A percentile compares a stretch with the other conserved stretches of the same genome.
These are phyloP conservation scores for Lytechinus variegatus DNA, from an alignment of 35 echinoderm and acorn worm species.

Conservation along the genomic window DNA sequence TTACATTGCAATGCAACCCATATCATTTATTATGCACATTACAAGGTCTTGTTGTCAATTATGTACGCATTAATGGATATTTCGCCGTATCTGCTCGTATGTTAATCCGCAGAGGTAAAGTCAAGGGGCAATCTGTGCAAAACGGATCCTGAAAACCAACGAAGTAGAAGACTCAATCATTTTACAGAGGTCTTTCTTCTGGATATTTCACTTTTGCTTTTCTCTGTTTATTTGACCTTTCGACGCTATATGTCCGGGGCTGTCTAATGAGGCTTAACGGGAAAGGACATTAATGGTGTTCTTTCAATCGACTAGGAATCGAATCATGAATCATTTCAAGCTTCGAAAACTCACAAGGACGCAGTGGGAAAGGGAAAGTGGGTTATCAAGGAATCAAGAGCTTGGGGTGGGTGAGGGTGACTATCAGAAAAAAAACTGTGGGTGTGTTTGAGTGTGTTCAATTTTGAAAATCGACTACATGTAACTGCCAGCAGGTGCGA, in stretches of 20 bases:
- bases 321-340: not conserved
- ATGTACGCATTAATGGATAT: not conserved
- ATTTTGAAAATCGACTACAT: too few species aligned
- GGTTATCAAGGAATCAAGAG: too few species aligned
- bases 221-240: not conserved
- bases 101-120: not conserved
- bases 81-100: not conserved
- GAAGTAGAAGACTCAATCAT: not conserved
- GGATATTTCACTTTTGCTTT: not conserved
- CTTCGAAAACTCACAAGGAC: not conserved
- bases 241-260: not conserved
- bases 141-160: not conserved
- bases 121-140: not conserved
- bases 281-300: slow-evolving; percentile 9
- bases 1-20: too few species aligned
- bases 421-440: too few species aligned
- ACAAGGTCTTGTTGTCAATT: not conserved
- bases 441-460: too few species aligned
- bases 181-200: not conserved
- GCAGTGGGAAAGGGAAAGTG: not conserved
- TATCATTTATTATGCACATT: not conserved
- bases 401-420: too few species aligned
- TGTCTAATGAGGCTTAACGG: not conserved
- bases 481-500: too few species aligned
- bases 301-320: not conserved